Evolutionary conservation across 2,888 invertebrate genomes (phyloP).

Genomic region (Mesoligia furuncula): DNA sequence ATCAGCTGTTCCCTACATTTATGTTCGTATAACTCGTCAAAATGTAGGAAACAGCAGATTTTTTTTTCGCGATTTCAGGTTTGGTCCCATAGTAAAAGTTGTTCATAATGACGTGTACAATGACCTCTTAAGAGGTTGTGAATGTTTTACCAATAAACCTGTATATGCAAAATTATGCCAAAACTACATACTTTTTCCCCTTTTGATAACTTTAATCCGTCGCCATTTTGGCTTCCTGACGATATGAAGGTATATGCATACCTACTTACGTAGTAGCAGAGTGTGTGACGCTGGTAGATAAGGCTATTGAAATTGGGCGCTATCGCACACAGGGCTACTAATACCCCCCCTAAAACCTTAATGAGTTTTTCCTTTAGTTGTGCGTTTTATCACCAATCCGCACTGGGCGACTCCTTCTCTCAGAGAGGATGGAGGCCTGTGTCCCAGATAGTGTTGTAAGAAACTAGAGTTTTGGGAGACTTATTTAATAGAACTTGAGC

Average conservation of each 20-base stretch:
- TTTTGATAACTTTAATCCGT: slow-evolving; percentile 16
- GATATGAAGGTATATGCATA: slow-evolving; percentile 3
- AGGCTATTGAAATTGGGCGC: slow-evolving; percentile 2
- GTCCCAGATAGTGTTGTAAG: too few species aligned
- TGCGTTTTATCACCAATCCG: neutral
- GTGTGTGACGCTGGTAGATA: neutral
- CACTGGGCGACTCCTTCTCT: neutral
- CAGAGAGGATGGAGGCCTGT: neutral
- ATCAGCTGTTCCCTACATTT: too few species aligned
- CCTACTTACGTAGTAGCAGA: neutral
- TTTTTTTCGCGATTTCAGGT: too few species aligned
- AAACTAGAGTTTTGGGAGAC: too few species aligned
- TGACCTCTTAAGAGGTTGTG: too few species aligned
- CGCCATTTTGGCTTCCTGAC: slow-evolving; percentile 7
- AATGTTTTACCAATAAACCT: too few species aligned
- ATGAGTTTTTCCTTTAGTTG: neutral
- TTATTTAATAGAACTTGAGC: too few species aligned
- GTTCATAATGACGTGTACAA: too few species aligned
- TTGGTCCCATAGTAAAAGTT: too few species aligned
- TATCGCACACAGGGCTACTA: neutral
- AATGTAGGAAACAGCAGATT: too few species aligned
- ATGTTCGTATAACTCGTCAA: too few species aligned
- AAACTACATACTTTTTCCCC: slow-evolving; percentile 9
- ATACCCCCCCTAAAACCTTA: neutral
- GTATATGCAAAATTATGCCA: too few species aligned